A percentile compares a stretch with the other conserved stretches of the same genome.
phyloP scores from a whole-genome alignment of 1,140 invertebrate species.

The Luehdorfia chinensis region DNA sequence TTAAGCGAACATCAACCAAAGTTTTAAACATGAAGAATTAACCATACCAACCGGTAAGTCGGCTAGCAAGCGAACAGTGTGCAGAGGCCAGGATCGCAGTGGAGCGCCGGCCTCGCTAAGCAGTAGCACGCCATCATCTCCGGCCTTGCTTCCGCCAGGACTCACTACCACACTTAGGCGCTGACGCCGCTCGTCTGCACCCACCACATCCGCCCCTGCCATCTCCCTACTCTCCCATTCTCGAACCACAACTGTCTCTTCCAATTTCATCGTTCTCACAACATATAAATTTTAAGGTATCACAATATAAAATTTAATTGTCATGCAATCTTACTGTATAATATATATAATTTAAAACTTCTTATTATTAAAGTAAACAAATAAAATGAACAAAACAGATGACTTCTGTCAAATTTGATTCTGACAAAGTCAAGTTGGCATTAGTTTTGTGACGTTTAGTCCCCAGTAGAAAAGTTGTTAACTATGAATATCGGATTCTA shows the following conservation, averaged over 20 bases:
- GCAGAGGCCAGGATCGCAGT: slow-evolving; percentile 75
- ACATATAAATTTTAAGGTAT: background rate
- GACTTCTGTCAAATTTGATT: no score
- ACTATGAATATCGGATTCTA: no score
- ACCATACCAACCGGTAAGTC: slow-evolving; percentile 26
- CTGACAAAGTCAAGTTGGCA: no score
- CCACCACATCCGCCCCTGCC: slow-evolving; percentile 82
- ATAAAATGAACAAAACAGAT: no score
- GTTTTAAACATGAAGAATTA: no score
- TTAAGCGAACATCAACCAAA: no score
- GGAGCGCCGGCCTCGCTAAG: slow-evolving; percentile 96
- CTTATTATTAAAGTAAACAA: background rate
- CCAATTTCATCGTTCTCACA: slow-evolving; percentile 33
- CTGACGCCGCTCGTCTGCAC: slow-evolving; percentile 89
- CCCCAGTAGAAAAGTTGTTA: no score
- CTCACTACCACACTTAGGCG: slow-evolving; percentile 71
- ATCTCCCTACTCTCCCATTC: slow-evolving; percentile 21
- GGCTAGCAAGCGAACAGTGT: slow-evolving; percentile 21
- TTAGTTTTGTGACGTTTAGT: no score
- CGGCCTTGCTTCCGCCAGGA: slow-evolving; percentile 80
- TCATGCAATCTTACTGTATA: no score
- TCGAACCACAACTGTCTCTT: slow-evolving; percentile 18
- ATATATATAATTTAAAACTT: no score
- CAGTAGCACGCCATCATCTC: slow-evolving; percentile 95
- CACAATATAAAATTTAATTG: no score